Evolutionary conservation across 2,888 invertebrate genomes (phyloP).

Genomic region (Cephus pulcher): DNA sequence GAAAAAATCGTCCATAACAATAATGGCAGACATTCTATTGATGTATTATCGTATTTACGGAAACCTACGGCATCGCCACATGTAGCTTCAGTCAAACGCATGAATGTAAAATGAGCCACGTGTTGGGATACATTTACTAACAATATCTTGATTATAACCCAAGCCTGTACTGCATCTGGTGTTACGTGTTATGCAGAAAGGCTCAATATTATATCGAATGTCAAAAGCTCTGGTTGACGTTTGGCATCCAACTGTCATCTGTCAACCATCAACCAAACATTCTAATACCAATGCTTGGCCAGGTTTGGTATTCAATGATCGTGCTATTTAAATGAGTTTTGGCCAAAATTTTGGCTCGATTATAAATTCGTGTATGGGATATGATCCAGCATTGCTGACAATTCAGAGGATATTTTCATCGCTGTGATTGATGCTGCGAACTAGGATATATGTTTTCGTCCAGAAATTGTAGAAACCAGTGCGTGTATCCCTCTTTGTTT

Average conservation of each 20-base stretch:
- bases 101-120: conserved; percentile 33
- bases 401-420: background rate
- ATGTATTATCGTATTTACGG: background rate
- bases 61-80: conserved; percentile 53
- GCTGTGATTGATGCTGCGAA: background rate
- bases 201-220: conserved; percentile 33
- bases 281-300: no score
- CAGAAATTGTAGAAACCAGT: background rate
- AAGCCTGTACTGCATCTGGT: conserved; percentile 36
- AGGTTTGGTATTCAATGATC: no score
- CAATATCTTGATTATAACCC: conserved; percentile 16
- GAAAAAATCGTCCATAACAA: background rate
- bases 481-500: background rate
- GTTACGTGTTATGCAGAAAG: conserved; percentile 44
- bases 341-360: no score
- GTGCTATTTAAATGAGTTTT: no score
- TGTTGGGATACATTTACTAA: conserved; percentile 44
- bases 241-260: no score
- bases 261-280: no score
- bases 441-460: background rate
- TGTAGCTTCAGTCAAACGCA: conserved; percentile 33
- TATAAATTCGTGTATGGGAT: background rate
- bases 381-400: background rate
- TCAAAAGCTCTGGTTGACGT: no score
- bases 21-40: no score